Base-by-base conservation (phyloP, 92 coral and sea anemone species). In the Bergia puertoricense region DNA sequence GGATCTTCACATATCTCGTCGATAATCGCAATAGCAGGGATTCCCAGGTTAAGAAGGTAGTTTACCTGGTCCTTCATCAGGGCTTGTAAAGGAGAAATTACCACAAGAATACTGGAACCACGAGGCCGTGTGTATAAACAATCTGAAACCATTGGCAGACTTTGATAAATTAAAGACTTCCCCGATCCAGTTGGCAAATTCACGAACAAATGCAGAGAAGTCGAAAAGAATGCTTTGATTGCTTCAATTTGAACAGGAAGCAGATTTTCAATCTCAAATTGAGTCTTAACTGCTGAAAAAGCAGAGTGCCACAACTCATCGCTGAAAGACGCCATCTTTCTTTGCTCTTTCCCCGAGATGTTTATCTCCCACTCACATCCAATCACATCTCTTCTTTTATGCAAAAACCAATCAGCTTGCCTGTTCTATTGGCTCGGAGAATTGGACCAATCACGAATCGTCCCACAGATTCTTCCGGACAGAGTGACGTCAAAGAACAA, bases 171-270 rank as follows among this genome's bases (percentile, higher is more conserved):
- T 79, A 93, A 81, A 2, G 96, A 93, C 80, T 95, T 95, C 36
- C 95, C 94, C 85, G 85, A 94, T 30, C 97, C 97, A 79, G 95
- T 91, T 8, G 94, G 91, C 42, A 93, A 86, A 83, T 95, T 93
- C 59, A 93, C 94, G 76, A 89, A 91, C 2, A 94, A 87, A 84
- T 89, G 71, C 74, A 89, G 89, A 8, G 88, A 11, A 81, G 90
- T 90, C 44, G 79, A 79, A 23, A 92, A 44, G 23, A 91, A 77
- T 51, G 92, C 92, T 77, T 87, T 91, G 40, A 92, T 43, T 76
- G 94, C 87, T 40, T 90, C 85, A 10, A 62, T 77, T 86, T 94
- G 94, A 54, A 88, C 95, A 14, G 91, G 88, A 77, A 83, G 93
- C 66, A 95, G 90, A 45, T 44, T 81, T 46, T 92, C 73, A 51